Base-by-base conservation (phyloP, 2,113 vertebrate species). In the Microcebus murinus region DNA sequence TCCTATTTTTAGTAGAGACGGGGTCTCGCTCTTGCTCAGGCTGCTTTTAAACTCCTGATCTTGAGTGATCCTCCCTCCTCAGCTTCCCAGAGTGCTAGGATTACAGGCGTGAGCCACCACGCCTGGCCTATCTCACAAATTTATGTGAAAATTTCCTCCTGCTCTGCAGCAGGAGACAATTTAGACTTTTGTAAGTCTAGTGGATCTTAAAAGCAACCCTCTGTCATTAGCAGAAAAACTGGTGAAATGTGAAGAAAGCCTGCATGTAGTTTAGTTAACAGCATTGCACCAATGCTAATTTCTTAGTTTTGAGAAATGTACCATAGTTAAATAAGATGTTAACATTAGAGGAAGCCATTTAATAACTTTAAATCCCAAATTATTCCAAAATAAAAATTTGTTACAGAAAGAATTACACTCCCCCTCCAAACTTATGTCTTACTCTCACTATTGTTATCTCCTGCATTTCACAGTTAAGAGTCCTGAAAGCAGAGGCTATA, bases 151-250 rank as follows among this genome's bases (percentile, higher is more conserved):
- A 70, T 70, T 65, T 90, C 42, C 67, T 29, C 25, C 21, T 87
- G 29, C 45, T 52, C 65, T 67, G 84, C 17, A 92, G 45, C 71
- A 71, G 61, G 92, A 90, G 25, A 96, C 11, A 86, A 59, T 86
- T 55, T 59, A 71, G 55, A 77, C 42, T 34, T 89, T 84, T 13
- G 52, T 18, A 65, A 82, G 23, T 59, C 57, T 74, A 81, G 55
- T 71, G 65, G 71, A 84, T 86, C 73, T 96, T 90, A 84, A 96
- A 97, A 94, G 39, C 29, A 97, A 85, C 14, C 23, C 45, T 95
- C 55, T 52, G n/a, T 88, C 50, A 79, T 74, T 80, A 85, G 27
- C 36, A 45, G 42, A 73, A 89, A 91, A 88, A 73, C 39, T 83
- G 39, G 31, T 65, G 50, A 93, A 85, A 87, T 77, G 23, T 77